Conservation (phyloP, 1,140 invertebrate species). For the Meteorus sp. region DNA sequence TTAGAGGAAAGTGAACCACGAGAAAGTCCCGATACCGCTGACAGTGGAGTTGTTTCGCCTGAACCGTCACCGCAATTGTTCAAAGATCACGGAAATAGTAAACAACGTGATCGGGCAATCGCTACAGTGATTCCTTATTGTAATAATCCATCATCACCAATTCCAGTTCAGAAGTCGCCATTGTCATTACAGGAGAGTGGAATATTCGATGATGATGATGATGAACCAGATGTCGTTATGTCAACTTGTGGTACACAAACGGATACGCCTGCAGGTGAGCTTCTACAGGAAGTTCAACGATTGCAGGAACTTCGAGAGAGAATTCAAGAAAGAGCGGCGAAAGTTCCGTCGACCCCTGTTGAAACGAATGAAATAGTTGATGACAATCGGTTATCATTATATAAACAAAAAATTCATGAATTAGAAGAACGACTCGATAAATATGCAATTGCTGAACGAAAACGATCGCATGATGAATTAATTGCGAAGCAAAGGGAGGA, state of each 20-base stretch:
- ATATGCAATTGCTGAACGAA: constrained; percentile 34
- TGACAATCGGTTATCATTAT: constrained; percentile 19
- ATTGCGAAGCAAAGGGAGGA: constrained; percentile 42
- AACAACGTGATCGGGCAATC: constrained; percentile 46
- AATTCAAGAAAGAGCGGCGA: constrained; percentile 49
- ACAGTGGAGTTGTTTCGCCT: constrained; percentile 50
- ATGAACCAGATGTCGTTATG: constrained; percentile 36
- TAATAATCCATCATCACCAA: constrained; percentile 34
- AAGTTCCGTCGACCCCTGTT: constrained; percentile 33
- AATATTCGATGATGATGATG: constrained; percentile 56
- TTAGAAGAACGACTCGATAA: constrained; percentile 38
- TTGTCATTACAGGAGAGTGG: constrained; percentile 60
- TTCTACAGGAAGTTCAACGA: constrained; percentile 50
- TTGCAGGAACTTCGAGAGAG: constrained; percentile 47
- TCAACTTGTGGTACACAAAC: constrained; percentile 51
- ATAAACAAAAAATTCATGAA: constrained; percentile 43
- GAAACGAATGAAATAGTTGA: constrained; percentile 28
- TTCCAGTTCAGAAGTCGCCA: constrained; percentile 40
- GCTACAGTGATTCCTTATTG: constrained; percentile 52
- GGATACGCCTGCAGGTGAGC: constrained; percentile 47
- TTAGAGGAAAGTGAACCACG: constrained; percentile 49
- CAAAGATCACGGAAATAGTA: constrained; percentile 43
- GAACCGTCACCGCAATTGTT: constrained; percentile 46
- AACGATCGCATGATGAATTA: constrained; percentile 28
- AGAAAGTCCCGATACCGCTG: constrained; percentile 42